A percentile compares a stretch with the other conserved stretches of the same genome.
phyloP scores from a whole-genome alignment of 2,888 invertebrate species.

The Cheilosia vulpina region DNA sequence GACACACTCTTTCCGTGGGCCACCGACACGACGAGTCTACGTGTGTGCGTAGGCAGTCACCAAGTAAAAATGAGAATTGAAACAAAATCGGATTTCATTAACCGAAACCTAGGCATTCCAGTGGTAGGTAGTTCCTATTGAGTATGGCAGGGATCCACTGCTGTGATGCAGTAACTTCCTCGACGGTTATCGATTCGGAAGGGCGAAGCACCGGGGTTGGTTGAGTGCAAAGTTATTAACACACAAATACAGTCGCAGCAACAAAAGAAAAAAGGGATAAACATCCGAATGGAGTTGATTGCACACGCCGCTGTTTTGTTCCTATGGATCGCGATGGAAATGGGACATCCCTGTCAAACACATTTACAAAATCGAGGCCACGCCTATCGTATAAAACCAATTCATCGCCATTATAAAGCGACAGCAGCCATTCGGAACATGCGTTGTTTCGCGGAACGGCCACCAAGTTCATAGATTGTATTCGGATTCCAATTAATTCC shows the following conservation, averaged over 20 bases:
- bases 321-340: constrained; percentile 33
- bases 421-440: constrained; percentile 69
- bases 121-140: constrained; percentile 25
- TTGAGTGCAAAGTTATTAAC: constrained; percentile 72
- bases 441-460: constrained; percentile 64
- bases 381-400: constrained; percentile 37
- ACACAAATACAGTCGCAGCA: constrained; percentile 63
- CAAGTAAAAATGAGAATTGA: constrained; percentile 70
- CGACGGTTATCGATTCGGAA: constrained; percentile 51
- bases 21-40: constrained; percentile 63
- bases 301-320: constrained; percentile 49
- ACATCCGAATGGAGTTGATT: constrained; percentile 54
- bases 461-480: constrained; percentile 44
- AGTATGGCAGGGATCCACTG: constrained; percentile 25
- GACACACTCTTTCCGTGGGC: constrained; percentile 44
- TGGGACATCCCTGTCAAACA: constrained; percentile 11
- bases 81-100: constrained; percentile 74
- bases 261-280: constrained; percentile 37
- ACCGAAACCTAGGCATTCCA: constrained; percentile 58
- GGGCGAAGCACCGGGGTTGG: constrained; percentile 64
- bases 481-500: constrained; percentile 68
- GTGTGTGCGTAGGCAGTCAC: constrained; percentile 67
- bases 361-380: constrained; percentile 27
- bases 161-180: constrained; percentile 66
- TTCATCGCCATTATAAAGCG: constrained; percentile 64